Percentiles rank a stretch among this genome's conserved stretches.
These are phyloP conservation scores for Caenorhabditis auriculariae DNA, from an alignment of 2,888 invertebrate genomes.

Conservation along the genomic window DNA sequence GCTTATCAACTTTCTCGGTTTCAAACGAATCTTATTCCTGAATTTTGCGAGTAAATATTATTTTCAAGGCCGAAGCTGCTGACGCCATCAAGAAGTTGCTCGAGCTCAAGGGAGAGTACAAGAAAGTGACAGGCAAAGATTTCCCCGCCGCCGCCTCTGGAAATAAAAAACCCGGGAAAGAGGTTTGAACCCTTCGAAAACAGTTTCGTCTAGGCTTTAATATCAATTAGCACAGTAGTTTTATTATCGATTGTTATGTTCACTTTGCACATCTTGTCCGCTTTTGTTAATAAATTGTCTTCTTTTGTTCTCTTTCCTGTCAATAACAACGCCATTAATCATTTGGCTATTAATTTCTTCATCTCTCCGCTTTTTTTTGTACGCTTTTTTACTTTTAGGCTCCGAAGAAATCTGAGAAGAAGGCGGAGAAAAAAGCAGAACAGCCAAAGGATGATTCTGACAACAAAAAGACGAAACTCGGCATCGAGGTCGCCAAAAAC, in stretches of 20 bases:
- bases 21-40: constrained; percentile 2
- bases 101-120: constrained; percentile 75
- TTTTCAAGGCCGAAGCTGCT: constrained; percentile 65
- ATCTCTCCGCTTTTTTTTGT: not conserved
- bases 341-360: not conserved
- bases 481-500: constrained; percentile 84
- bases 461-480: constrained; percentile 84
- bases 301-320: constrained; percentile 1
- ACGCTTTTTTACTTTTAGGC: too few species aligned
- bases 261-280: too few species aligned
- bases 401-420: too few species aligned
- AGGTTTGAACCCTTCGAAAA: too few species aligned
- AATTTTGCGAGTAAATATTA: not conserved
- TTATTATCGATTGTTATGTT: too few species aligned
- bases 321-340: constrained; percentile 1
- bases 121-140: constrained; percentile 73
- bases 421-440: not conserved
- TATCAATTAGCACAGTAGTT: too few species aligned
- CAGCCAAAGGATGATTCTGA: constrained; percentile 7
- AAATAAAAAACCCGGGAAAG: too few species aligned
- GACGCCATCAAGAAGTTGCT: constrained; percentile 71
- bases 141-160: constrained; percentile 64
- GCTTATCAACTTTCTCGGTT: constrained; percentile 4
- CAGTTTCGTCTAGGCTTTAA: too few species aligned
- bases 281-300: not conserved